Percentiles rank a stretch among this genome's conserved stretches.
phyloP scores from a whole-genome alignment of 2,113 vertebrate species.

The Picathartes gymnocephalus region DNA sequence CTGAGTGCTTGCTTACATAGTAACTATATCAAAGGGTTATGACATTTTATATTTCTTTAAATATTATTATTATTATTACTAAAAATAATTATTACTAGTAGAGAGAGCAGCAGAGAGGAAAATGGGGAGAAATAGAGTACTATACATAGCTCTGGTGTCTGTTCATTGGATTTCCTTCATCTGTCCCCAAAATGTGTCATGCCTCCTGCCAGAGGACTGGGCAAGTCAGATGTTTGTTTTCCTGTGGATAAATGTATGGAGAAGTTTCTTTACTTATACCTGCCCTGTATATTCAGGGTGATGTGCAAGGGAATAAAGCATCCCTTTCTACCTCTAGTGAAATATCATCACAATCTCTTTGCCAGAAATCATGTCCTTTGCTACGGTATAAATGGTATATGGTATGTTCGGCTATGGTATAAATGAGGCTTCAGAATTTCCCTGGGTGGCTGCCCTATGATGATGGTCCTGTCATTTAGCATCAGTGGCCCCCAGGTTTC shows the following conservation, averaged over 20 bases:
- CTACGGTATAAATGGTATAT: too few relatives aligned
- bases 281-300: neutral
- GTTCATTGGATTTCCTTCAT: neutral
- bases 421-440: neutral
- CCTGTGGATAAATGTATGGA: neutral
- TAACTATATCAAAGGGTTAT: neutral
- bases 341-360: neutral
- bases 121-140: neutral
- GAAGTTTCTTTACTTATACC: neutral
- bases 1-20: neutral
- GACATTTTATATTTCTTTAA: neutral
- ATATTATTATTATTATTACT: neutral
- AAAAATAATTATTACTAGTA: neutral
- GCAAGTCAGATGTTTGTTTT: neutral
- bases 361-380: neutral
- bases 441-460: neutral
- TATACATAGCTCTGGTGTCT: neutral
- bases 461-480: neutral
- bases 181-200: neutral
- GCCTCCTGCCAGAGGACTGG: neutral
- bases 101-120: neutral
- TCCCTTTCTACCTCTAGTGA: neutral
- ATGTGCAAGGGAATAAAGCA: neutral
- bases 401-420: neutral
- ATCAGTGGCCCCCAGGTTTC: neutral